Base-by-base conservation (phyloP, 2,888 invertebrate genomes). In the Cloeon dipterum region DNA sequence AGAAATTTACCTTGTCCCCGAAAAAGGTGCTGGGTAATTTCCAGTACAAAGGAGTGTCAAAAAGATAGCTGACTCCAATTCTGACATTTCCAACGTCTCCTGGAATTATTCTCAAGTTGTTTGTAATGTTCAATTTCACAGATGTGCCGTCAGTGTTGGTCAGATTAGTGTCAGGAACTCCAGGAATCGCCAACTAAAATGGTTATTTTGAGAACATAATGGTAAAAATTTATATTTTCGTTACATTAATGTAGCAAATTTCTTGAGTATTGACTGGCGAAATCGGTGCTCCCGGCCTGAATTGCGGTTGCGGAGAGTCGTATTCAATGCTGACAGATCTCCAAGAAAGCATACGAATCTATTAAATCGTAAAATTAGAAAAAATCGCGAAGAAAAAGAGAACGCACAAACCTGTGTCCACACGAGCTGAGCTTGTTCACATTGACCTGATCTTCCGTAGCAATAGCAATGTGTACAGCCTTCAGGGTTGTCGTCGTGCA, bases 381-480 rank as follows among this genome's bases (percentile, higher is more conserved):
- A 8, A 8, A 10, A 8, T 8, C n/a, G n/a, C n/a, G n/a, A n/a
- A n/a, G n/a, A n/a, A n/a, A n/a, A n/a, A n/a, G 14, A n/a, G 4
- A 26, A n/a, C 2, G 23, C 32, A 20, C 74, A 66, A 26, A 81
- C 68, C 53, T 82, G 77, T 8, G 77, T 78, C 72, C 93, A 83
- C 1, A 78, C 72, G 41, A 81, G 70, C 19, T 69, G 67, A 1
- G 86, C 79, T 55, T 88, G 83, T 23, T 65, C 61, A 55, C 94
- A 96, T 37, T 66, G 65, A 3, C 70, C 63, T 35, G 79, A 76
- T 48, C 88, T 67, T 0, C 81, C 85, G 58, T 94, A 98, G 60
- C 96, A 98, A 65, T 91, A 96, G 56, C 96, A 98, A 40, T 77
- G 72, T 1, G 86, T 86, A 55, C 96, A 98, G 5, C 96, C 96